Percentiles rank a stretch among this genome's conserved stretches.
Evolutionary conservation across 2,797 vertebrate genomes (phyloP).

Genomic region (Enteromius viviparus): DNA sequence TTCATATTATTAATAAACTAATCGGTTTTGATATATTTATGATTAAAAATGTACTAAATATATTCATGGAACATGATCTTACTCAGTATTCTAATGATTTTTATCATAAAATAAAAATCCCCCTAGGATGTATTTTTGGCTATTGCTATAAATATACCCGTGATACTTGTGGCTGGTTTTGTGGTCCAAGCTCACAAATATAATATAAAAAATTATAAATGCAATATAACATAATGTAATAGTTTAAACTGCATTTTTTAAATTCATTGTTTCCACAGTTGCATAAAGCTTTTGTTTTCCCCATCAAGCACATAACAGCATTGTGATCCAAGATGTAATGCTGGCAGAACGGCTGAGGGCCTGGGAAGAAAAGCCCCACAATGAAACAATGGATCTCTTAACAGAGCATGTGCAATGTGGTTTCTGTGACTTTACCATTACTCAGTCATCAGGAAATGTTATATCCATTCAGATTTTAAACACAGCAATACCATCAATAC

Average conservation of each 20-base stretch:
- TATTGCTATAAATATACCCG: neutral
- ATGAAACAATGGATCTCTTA: neutral
- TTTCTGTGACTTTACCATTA: conserved; percentile 4
- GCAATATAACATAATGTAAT: neutral
- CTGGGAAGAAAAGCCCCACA: neutral
- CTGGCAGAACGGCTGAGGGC: neutral
- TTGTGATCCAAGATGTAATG: neutral
- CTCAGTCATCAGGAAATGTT: neutral
- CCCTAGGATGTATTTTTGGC: neutral
- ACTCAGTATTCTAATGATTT: neutral
- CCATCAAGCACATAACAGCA: neutral
- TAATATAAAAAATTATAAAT: neutral
- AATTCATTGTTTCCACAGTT: neutral
- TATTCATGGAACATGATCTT: neutral
- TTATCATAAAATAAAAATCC: neutral
- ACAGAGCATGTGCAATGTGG: neutral
- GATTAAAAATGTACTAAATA: neutral
- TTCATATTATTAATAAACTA: neutral
- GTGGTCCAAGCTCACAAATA: neutral
- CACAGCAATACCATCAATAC: neutral
- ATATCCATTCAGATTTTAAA: neutral
- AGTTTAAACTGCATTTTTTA: neutral
- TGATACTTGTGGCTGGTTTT: neutral
- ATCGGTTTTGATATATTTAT: neutral
- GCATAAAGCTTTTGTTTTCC: neutral